These are phyloP conservation scores for Pipistrellus nathusii DNA, from an alignment of 2,797 vertebrate species.

Conservation along the genomic window DNA sequence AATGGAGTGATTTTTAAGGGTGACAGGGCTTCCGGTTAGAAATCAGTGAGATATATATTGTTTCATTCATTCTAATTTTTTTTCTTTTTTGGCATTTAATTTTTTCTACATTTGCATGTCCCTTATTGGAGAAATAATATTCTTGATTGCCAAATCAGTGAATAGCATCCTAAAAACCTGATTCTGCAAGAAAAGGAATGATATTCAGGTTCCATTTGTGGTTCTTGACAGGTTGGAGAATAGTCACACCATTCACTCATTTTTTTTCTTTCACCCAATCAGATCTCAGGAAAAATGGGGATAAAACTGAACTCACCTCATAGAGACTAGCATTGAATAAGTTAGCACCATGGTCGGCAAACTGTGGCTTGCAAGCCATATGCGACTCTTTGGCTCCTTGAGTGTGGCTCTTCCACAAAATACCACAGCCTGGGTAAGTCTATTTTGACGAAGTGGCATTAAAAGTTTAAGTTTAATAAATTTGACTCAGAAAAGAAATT, in stretches of 20 bases:
- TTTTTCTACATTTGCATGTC: background rate
- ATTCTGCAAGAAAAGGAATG: background rate
- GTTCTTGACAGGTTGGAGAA: background rate
- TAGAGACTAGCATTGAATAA: background rate
- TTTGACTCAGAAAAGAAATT: too few species aligned
- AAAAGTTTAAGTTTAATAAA: too few species aligned
- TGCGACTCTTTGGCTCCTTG: too few species aligned
- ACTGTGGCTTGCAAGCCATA: too few species aligned
- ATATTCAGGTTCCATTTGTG: background rate
- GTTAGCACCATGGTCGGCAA: background rate
- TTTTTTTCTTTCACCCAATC: background rate
- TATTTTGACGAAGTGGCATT: too few species aligned
- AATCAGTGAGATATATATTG: background rate
- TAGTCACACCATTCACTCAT: background rate
- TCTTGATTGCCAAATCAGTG: background rate
- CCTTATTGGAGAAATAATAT: background rate
- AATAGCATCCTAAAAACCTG: background rate
- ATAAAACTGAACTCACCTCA: background rate
- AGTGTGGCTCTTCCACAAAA: too few species aligned
- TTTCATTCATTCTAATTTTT: background rate
- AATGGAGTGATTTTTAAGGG: background rate
- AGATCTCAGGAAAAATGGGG: background rate
- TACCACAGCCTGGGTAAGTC: too few species aligned
- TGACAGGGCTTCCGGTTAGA: background rate
- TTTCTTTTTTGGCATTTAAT: background rate